Conservation (phyloP, 1,140 invertebrate species). For the Gerris buenoi region DNA sequence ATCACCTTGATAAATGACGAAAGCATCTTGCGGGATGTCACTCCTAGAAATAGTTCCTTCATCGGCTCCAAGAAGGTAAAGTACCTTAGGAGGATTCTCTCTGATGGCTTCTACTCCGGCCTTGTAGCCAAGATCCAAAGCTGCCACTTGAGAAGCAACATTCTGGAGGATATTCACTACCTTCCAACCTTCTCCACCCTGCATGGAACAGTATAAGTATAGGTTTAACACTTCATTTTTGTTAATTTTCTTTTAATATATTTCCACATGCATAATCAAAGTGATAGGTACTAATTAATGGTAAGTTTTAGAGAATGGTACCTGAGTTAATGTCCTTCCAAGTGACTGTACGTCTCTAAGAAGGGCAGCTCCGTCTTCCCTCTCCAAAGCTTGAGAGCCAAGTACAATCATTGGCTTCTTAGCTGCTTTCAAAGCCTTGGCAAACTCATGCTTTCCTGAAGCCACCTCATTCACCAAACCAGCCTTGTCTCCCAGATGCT, state of each 20-base stretch:
- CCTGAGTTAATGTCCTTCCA: slow-evolving; percentile 33
- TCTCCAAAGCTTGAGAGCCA: slow-evolving; percentile 66
- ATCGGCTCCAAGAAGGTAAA: slow-evolving; percentile 89
- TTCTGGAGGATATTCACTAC: slow-evolving; percentile 82
- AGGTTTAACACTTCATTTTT: no score
- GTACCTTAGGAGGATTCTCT: slow-evolving; percentile 54
- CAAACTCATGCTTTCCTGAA: slow-evolving; percentile 57
- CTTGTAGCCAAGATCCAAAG: slow-evolving; percentile 86
- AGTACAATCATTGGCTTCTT: slow-evolving; percentile 85
- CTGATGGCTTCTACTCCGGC: slow-evolving; percentile 56
- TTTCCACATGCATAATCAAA: no score
- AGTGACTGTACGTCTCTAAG: slow-evolving; percentile 59
- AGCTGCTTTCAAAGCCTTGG: slow-evolving; percentile 53
- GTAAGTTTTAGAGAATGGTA: not conserved
- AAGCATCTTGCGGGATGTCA: slow-evolving; percentile 65
- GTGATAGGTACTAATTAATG: no score
- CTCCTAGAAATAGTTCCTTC: slow-evolving; percentile 58
- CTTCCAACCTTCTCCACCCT: slow-evolving; percentile 44
- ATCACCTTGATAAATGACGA: slow-evolving; percentile 90
- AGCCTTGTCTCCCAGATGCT: slow-evolving; percentile 71
- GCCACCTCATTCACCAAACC: slow-evolving; percentile 56
- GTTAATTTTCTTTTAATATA: no score
- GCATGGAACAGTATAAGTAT: no score
- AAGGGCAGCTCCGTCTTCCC: slow-evolving; percentile 62
- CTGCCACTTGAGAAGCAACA: slow-evolving; percentile 84